Conservation (phyloP, 64 coral and sea anemone species). For the Pocillopora damicornis region DNA sequence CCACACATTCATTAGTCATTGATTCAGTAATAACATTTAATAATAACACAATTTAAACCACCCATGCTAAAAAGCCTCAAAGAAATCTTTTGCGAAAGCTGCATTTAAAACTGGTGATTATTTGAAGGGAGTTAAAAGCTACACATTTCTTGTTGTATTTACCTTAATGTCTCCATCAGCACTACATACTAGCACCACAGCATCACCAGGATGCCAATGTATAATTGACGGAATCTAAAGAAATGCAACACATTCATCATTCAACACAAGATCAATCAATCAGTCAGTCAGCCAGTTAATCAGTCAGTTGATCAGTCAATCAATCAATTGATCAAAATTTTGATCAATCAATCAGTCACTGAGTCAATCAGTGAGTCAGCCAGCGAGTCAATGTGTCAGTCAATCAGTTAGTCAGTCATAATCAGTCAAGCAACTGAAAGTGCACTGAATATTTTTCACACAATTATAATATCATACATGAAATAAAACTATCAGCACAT, state of each 20-base stretch:
- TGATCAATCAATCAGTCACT: no score
- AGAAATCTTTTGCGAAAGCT: no score
- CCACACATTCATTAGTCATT: not conserved
- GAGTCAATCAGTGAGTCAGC: no score
- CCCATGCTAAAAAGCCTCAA: no score
- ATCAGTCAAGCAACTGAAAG: no score
- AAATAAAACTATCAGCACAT: not conserved
- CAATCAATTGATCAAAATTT: not conserved
- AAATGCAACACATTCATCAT: not conserved
- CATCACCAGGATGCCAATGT: slow-evolving; percentile 90
- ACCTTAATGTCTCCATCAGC: slow-evolving; percentile 87
- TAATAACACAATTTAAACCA: no score
- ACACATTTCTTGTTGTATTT: not conserved
- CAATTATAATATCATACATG: not conserved
- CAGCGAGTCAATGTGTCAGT: no score
- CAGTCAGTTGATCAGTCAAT: not conserved
- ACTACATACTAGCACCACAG: slow-evolving; percentile 79
- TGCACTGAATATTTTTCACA: not conserved
- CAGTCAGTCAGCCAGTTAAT: not conserved
- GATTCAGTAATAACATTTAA: no score
- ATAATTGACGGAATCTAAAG: slow-evolving; percentile 71
- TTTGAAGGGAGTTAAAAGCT: not conserved
- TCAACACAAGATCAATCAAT: no score
- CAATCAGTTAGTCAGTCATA: no score
- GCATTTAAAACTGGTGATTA: no score